A percentile compares a stretch with the other conserved stretches of the same genome.
Conservation (phyloP, 2,888 invertebrate species). For the Cerceris rybyensis region DNA sequence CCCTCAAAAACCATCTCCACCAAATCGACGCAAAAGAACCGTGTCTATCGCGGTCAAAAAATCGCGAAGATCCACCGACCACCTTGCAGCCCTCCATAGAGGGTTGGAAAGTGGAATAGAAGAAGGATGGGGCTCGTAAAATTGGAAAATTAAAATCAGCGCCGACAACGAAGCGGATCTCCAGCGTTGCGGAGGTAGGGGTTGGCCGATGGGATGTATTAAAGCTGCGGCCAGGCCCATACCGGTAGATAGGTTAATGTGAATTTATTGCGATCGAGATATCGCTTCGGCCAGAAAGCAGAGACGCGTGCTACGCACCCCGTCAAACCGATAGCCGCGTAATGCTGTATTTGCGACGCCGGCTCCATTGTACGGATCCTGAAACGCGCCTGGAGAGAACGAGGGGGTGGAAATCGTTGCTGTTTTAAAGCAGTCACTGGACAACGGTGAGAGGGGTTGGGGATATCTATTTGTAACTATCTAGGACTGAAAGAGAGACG, state of each 20-base stretch:
- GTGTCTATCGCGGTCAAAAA: no score
- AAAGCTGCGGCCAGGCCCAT: slow-evolving; percentile 70
- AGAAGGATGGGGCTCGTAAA: slow-evolving; percentile 45
- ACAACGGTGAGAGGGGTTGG: slow-evolving; percentile 3
- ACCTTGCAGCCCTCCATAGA: no score
- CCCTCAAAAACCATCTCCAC: no score
- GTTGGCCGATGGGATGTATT: slow-evolving; percentile 60
- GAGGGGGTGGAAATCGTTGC: slow-evolving; percentile 22
- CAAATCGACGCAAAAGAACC: no score
- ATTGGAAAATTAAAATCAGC: slow-evolving; percentile 69
- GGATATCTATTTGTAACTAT: no score
- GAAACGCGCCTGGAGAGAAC: slow-evolving; percentile 42
- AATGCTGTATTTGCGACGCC: slow-evolving; percentile 41
- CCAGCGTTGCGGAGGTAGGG: slow-evolving; percentile 17
- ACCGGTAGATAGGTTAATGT: slow-evolving; percentile 80
- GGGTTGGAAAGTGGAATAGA: neutral
- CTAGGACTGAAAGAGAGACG: no score
- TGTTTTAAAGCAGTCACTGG: slow-evolving; percentile 69
- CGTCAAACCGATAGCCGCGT: slow-evolving; percentile 73
- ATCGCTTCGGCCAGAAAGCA: slow-evolving; percentile 71
- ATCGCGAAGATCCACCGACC: no score
- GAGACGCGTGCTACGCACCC: slow-evolving; percentile 76
- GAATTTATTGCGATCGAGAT: slow-evolving; percentile 81
- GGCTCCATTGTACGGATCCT: slow-evolving; percentile 56
- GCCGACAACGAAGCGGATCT: slow-evolving; percentile 61